Base-by-base conservation (phyloP, 2,888 invertebrate genomes). In the Belgica antarctica region DNA sequence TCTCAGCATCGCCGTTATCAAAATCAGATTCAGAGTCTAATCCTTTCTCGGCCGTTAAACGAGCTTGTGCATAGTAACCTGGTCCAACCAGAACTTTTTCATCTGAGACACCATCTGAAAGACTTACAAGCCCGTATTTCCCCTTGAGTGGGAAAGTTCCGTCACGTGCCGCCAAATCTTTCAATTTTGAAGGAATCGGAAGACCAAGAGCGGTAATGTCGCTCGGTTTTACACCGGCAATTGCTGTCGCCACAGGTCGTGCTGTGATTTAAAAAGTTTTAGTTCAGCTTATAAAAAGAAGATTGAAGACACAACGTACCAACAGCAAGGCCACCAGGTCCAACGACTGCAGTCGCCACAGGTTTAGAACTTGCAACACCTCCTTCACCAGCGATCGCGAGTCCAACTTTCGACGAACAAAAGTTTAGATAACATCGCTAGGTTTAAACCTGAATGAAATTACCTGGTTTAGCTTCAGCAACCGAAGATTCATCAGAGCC, bases 311-410 rank as follows among this genome's bases (percentile, higher is more conserved):
- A 34, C 1, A 27, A 12, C 27, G 27, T 61, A 61, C 61, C 86
- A 2, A 90, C 81, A 0, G 90, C 89, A 7, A 89, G 77, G 0
- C 90, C 90, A 47, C 85, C 85, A 0, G 84, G 82, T 0, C 89
- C 89, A 0, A 85, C 86, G 0, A 90, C 83, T 0, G 90, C 89
- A 0, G 88, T 87, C 0, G 85, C 90, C 57, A 85, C 79, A 0
- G 90, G 90, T 73, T 88, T 86, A 4, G 89, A 85, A 0, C 88
- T 85, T 22, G 90, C 90, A 2, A 89, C 81, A 1, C 90, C 90
- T 3, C 86, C 86, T 62, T 83, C 83, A 0, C 86, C 86, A 2
- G 85, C 81, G 34, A 86, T 83, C 7, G 86, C 85, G 0, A 86
- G 76, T 73, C 88, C 89, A 46, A 65, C 63, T 31, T 27, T 25